Percentiles rank a stretch among this genome's conserved stretches.
Conservation (phyloP, 2,113 vertebrate genomes). For the Numenius arquata region DNA sequence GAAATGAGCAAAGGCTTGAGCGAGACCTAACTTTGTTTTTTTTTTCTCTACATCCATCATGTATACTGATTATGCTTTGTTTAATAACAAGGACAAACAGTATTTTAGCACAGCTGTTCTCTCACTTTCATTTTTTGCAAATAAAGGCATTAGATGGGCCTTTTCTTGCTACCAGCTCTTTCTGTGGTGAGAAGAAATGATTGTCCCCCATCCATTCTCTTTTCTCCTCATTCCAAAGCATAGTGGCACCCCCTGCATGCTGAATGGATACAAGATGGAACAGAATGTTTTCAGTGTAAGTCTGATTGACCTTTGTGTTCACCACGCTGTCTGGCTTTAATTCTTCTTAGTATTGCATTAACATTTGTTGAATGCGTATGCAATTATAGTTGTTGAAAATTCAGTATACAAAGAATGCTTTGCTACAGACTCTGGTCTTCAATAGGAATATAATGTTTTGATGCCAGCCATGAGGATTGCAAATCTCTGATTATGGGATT, state of each 20-base stretch:
- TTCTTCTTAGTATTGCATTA: constrained; percentile 14
- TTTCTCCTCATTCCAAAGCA: not conserved
- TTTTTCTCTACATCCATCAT: not conserved
- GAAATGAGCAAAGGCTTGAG: not conserved
- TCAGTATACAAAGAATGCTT: not conserved
- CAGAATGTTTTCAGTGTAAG: not conserved
- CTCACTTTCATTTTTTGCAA: not conserved
- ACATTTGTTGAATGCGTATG: constrained; percentile 9
- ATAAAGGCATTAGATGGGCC: not conserved
- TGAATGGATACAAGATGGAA: not conserved
- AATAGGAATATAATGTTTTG: not conserved
- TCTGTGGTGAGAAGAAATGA: not conserved
- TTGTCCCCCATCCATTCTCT: not conserved
- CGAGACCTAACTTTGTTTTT: not conserved
- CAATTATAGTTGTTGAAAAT: constrained; percentile 28
- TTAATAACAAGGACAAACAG: constrained; percentile 1
- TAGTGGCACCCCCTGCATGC: not conserved
- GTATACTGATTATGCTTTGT: not conserved
- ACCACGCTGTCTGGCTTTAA: constrained; percentile 38
- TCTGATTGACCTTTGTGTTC: constrained; percentile 47
- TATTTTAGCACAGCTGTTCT: not conserved
- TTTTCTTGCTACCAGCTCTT: not conserved
- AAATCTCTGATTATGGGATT: constrained; percentile 50
- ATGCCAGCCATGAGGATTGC: not conserved
- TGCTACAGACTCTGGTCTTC: not conserved